Percentiles rank a stretch among this genome's conserved stretches.
Conservation (phyloP, 1,140 invertebrate genomes). For the Atta colombica region DNA sequence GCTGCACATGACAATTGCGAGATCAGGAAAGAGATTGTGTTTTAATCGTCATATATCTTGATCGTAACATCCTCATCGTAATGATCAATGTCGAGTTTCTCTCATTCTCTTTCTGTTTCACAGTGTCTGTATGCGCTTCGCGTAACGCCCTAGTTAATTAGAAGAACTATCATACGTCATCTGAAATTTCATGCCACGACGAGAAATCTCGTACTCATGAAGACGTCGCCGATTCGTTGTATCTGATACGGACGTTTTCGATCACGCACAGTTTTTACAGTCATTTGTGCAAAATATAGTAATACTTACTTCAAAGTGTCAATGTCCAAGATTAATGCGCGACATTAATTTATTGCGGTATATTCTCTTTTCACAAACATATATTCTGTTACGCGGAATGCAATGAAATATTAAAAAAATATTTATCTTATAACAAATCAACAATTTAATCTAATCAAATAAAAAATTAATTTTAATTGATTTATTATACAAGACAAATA, state of each 20-base stretch:
- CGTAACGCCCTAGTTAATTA: conserved; percentile 52
- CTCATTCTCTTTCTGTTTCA: conserved; percentile 30
- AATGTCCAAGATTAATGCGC: background rate
- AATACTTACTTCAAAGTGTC: background rate
- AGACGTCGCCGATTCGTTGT: conserved; percentile 1
- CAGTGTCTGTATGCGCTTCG: conserved; percentile 7
- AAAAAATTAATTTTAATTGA: background rate
- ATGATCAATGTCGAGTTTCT: conserved; percentile 19
- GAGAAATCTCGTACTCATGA: conserved; percentile 34
- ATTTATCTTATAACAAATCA: background rate
- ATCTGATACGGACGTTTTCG: conserved; percentile 8
- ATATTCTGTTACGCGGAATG: background rate
- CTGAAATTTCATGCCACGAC: conserved; percentile 47
- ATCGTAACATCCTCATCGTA: background rate
- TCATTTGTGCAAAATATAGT: background rate
- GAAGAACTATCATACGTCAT: conserved; percentile 46
- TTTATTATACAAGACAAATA: background rate
- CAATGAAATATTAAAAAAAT: background rate
- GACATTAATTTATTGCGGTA: background rate
- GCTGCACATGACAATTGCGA: background rate
- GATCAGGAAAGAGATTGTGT: background rate
- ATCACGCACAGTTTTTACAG: background rate
- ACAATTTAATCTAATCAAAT: background rate
- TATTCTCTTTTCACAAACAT: background rate
- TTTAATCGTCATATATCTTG: conserved; percentile 21